These are phyloP conservation scores for Hydrozoanthus tunicans DNA, from an alignment of 64 coral and sea anemone genomes.

Conservation along the genomic window DNA sequence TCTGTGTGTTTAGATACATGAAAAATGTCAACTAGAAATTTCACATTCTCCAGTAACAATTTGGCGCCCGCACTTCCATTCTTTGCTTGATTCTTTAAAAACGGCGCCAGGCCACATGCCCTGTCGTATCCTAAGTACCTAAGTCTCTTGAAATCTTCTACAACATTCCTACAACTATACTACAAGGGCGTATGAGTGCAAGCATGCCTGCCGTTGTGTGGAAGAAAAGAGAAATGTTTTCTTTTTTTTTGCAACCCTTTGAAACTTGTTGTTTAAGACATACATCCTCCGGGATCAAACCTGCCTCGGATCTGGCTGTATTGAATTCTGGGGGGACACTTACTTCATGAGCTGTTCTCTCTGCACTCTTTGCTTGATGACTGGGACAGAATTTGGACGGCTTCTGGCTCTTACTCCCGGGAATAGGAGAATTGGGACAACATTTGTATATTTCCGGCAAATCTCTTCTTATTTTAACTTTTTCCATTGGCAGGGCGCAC, in stretches of 20 bases:
- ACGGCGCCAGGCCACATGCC: constrained; percentile 64
- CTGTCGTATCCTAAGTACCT: constrained; percentile 69
- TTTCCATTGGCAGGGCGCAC: constrained; percentile 56
- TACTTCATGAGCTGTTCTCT: constrained; percentile 28
- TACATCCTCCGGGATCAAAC: constrained; percentile 39
- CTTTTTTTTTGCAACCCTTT: constrained; percentile 70
- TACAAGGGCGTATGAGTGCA: constrained; percentile 70
- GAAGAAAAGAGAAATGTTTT: constrained; percentile 72
- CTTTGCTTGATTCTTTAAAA: constrained; percentile 43
- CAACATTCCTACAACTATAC: constrained; percentile 67
- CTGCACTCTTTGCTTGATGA: constrained; percentile 1
- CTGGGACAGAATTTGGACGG: constrained; percentile 60
- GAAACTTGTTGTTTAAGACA: neutral
- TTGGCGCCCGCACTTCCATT: constrained; percentile 67
- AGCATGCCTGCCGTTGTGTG: constrained; percentile 77
- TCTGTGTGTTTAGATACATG: constrained; percentile 83
- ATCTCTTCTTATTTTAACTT: constrained; percentile 56
- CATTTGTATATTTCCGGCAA: constrained; percentile 49
- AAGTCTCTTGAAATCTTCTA: constrained; percentile 50
- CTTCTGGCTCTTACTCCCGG: constrained; percentile 43
- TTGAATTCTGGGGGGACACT: constrained; percentile 49
- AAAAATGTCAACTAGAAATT: constrained; percentile 80
- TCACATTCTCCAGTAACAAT: constrained; percentile 32
- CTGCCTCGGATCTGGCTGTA: constrained; percentile 25
- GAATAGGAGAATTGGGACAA: constrained; percentile 56